These are phyloP conservation scores for Stictocephala bisonia DNA, from an alignment of 2,888 invertebrate species.

Conservation along the genomic window DNA sequence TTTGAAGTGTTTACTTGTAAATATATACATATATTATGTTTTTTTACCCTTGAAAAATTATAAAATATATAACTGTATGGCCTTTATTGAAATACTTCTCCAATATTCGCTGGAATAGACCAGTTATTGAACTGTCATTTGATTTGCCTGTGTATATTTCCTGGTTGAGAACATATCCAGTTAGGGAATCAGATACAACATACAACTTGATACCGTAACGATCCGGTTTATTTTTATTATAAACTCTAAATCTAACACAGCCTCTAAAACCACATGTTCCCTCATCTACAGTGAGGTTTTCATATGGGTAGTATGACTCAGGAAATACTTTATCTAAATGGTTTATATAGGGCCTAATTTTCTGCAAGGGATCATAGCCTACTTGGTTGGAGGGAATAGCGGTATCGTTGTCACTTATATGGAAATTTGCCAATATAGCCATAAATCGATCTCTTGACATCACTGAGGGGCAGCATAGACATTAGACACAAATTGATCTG, in stretches of 20 bases:
- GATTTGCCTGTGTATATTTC: constrained; percentile 32
- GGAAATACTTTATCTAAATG: constrained; percentile 10
- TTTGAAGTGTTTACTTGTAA: no score
- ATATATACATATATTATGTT: no score
- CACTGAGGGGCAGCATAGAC: background rate
- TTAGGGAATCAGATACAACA: constrained; percentile 12
- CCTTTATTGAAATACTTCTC: constrained; percentile 5
- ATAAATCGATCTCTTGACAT: no score
- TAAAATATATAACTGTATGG: constrained; percentile 20
- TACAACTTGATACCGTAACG: constrained; percentile 21
- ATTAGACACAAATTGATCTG: background rate
- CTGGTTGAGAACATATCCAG: constrained; percentile 3
- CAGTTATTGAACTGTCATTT: constrained; percentile 18
- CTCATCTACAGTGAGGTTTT: constrained; percentile 28
- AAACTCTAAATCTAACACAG: constrained; percentile 13
- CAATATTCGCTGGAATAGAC: constrained; percentile 20
- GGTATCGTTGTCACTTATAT: constrained; percentile 22
- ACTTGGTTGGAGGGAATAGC: background rate
- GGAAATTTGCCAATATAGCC: constrained; percentile 30
- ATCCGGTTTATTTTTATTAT: no score
- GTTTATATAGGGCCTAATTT: constrained; percentile 13
- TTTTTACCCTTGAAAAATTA: no score
- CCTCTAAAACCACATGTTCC: no score
- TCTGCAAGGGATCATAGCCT: constrained; percentile 25
- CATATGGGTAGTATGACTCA: constrained; percentile 16